phyloP scores from a whole-genome alignment of 35 echinoderm and acorn worm genomes.

The Heliocidaris erythrogramma region DNA sequence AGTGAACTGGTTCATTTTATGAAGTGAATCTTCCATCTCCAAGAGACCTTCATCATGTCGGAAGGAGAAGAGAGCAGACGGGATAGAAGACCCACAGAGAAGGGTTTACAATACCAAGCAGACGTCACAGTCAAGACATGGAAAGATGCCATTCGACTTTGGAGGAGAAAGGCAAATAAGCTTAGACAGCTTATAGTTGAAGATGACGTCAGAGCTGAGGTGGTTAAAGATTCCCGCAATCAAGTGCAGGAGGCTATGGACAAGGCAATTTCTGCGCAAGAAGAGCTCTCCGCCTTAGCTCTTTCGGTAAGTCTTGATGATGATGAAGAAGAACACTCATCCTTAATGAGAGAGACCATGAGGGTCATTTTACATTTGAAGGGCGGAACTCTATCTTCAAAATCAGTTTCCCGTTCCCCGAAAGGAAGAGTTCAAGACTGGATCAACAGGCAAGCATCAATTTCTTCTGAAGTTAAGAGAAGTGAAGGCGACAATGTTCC shows the following conservation, averaged over 20 bases:
- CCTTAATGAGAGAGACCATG: neutral
- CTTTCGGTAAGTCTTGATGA: neutral
- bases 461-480: neutral
- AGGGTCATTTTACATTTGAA: neutral
- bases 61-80: too few species aligned
- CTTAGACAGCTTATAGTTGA: conserved; percentile 5
- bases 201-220: neutral
- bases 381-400: neutral
- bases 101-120: neutral
- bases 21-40: too few species aligned
- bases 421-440: neutral
- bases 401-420: neutral
- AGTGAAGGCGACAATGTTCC: neutral
- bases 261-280: neutral
- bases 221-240: neutral
- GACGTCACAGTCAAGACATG: neutral
- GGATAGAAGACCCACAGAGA: conserved; percentile 15
- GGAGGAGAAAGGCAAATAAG: conserved; percentile 6
- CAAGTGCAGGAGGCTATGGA: conserved; percentile 6
- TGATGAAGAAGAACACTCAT: neutral
- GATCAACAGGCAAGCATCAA: neutral
- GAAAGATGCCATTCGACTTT: conserved; percentile 22
- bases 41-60: too few species aligned
- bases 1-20: too few species aligned
- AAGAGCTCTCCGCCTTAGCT: neutral